Base-by-base conservation (phyloP, 2,113 vertebrate genomes). In the Silurus asotus region DNA sequence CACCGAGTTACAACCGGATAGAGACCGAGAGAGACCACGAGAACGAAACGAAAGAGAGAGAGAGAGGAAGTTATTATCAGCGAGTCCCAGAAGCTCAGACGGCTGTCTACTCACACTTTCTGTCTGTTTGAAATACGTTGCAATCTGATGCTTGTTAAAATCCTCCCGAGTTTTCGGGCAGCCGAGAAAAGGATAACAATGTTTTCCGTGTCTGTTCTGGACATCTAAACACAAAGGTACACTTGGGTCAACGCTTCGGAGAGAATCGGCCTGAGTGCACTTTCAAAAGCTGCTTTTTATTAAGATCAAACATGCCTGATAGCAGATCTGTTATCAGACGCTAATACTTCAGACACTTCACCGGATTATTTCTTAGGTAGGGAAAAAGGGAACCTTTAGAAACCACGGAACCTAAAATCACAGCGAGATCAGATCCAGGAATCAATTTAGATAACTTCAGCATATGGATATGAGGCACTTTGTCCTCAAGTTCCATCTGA, bases 101-200 rank as follows among this genome's bases (percentile, higher is more conserved):
- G 69, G 82, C 82, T 74, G 67, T 74, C 82, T 84, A 23, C 55
- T 84, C 69, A 14, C 69, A 74, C 67, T 84, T 84, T 84, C 82
- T 61, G 82, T 74, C 67, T 59, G 67, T 84, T 84, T 84, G 82
- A 84, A 84, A 84, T 84, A 84, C 82, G 25, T 28, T 45, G 82
- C 82, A 74, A 84, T 84, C 82, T 72, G 82, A 84, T 65, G 82
- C 82, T 84, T 84, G 82, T 84, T 84, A 84, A 84, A 84, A 84
- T 84, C 69, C 82, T 84, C 82, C 82, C 49, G 82, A 84, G 82
- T 53, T 84, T 72, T 55, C 37, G 37, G 74, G 69, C 82, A 84
- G 56, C 25, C 10, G 28, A 72, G 51, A 70, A 74, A 84, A 74
- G 67, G 82, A 74, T 84, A 84, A 84, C 82, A 84, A 61, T 84